Base-by-base conservation (phyloP, 1,140 invertebrate species). In the Drosophila chauvacae region DNA sequence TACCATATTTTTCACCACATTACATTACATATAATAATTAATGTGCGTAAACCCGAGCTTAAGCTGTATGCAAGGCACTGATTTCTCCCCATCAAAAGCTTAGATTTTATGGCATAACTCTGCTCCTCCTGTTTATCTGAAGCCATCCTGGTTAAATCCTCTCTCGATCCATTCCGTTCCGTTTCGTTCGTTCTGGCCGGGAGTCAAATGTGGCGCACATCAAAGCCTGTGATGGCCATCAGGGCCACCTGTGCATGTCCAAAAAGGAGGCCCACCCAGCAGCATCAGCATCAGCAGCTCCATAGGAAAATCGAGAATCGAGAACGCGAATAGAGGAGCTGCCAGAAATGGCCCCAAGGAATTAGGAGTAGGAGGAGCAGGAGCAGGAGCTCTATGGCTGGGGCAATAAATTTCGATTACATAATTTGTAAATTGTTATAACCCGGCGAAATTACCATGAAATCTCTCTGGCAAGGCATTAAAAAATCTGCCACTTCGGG, bases 341-440 rank as follows among this genome's bases (percentile, higher is more conserved):
- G 62, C 66, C 62, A 66, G 45, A 53, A 69, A 69, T 35, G 62
- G 47, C 66, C 66, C 23, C n/a, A 18, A 47, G 63, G 39, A 55
- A 35, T 18, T 3, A 10, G n/a, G 48, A 33, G 48, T 33, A 7
- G 48, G 28, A 30, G 48, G 48, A 51, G 48, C 16, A 11, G 9
- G 47, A 50, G 48, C 48, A 33, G 48, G 23, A 16, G 57, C 70
- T 55, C 51, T 55, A 33, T 39, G 74, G 74, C 65, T 45, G 39
- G 2, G 60, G 83, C 77, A 87, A 87, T 87, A 87, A 87, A 87
- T 87, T 87, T 84, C 84, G 84, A 87, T 87, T 88, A 74, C 84
- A 87, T 87, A 87, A 87, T 87, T 87, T 87, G 84, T 74, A 87
- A 87, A 87, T 87, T 87, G 84, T 87, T 87, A 87, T 87, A 87